A percentile compares a stretch with the other conserved stretches of the same genome.
These are phyloP conservation scores for Drosophila anceps DNA, from an alignment of 2,888 invertebrate species.

Conservation along the genomic window DNA sequence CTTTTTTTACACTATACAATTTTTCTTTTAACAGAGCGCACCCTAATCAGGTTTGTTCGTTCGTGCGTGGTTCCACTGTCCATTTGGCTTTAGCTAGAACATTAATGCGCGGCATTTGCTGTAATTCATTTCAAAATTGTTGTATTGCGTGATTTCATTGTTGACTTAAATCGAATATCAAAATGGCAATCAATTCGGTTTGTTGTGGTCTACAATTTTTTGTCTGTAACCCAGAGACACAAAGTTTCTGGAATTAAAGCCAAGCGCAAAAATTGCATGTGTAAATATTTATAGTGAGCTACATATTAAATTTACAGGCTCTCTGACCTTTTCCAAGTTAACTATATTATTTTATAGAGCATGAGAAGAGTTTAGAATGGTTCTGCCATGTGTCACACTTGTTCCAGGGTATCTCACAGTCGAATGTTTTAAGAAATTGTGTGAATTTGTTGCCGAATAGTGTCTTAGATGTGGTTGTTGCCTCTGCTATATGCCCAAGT, in stretches of 20 bases:
- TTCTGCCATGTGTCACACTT: no score
- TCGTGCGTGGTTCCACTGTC: not conserved
- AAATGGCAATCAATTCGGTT: constrained; percentile 52
- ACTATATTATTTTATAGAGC: no score
- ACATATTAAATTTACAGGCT: not conserved
- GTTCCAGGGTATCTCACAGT: not conserved
- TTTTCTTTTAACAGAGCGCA: not conserved
- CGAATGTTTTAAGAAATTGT: not conserved
- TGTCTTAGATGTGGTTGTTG: constrained; percentile 1
- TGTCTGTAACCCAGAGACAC: constrained; percentile 1
- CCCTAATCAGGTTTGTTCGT: not conserved
- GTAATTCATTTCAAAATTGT: constrained; percentile 56
- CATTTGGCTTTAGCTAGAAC: constrained; percentile 10
- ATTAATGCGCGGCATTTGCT: constrained; percentile 23
- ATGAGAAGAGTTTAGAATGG: not conserved
- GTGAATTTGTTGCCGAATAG: no score
- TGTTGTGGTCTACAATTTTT: constrained; percentile 38
- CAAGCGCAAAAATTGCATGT: not conserved
- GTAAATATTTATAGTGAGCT: not conserved
- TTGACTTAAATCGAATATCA: constrained; percentile 63
- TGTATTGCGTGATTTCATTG: constrained; percentile 68
- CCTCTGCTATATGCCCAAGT: constrained; percentile 4
- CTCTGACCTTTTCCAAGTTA: no score
- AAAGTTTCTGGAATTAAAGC: not conserved
- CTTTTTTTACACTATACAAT: not conserved